phyloP scores from a whole-genome alignment of 2,888 invertebrate genomes.

The Pristionchus japonicus region DNA sequence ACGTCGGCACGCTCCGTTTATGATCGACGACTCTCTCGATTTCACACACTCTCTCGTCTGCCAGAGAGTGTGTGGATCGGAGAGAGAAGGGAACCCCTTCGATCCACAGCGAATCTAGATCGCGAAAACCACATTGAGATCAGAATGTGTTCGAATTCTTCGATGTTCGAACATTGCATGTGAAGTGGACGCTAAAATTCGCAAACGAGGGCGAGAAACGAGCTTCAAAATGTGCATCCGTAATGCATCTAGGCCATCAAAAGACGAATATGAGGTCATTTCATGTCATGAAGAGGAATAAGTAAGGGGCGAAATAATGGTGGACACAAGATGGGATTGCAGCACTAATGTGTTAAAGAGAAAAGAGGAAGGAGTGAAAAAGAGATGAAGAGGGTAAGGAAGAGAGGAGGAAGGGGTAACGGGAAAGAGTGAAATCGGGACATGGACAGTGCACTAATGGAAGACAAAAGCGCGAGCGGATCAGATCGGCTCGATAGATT shows the following conservation, averaged over 20 bases:
- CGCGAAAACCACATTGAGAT: neutral
- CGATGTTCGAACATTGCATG: neutral
- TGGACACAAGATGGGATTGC: neutral
- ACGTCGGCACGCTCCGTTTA: neutral
- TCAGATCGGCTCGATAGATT: neutral
- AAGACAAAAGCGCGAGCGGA: constrained; percentile 10
- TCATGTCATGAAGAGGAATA: neutral
- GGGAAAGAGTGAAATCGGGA: neutral
- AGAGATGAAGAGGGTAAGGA: constrained; percentile 27
- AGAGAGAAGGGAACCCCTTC: neutral
- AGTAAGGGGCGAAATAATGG: neutral
- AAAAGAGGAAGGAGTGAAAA: neutral
- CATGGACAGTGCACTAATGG: constrained; percentile 9
- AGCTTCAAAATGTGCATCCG: neutral
- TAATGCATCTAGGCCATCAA: neutral
- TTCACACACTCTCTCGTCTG: neutral
- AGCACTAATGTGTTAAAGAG: constrained; percentile 24
- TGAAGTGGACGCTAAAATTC: neutral
- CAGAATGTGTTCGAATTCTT: neutral
- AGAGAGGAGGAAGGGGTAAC: neutral
- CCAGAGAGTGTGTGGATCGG: neutral
- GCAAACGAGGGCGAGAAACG: neutral
- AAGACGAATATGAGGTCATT: neutral
- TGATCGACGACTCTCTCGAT: neutral
- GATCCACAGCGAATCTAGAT: neutral